Evolutionary conservation across 1,140 invertebrate genomes (phyloP), one percentile per base, ranked within the genome.

Genomic region (Bombus polaris): DNA sequence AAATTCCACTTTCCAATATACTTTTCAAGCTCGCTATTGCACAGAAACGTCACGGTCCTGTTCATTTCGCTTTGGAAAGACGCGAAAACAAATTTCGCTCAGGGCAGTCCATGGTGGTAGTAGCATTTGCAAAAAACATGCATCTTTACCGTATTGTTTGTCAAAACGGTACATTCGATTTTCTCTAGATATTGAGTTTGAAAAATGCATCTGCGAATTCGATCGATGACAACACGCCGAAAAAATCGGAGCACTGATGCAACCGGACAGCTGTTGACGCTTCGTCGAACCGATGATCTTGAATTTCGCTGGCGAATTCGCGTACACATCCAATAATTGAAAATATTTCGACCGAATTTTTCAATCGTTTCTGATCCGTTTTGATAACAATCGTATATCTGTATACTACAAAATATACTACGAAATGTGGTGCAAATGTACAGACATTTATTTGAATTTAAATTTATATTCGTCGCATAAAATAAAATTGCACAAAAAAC

Each of bases 11-110:
- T 76, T 79, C 37, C 80, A 81, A 90, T 88, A 83, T 76, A 79
- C 87, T 90, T 70, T 62, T 77, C 86, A 44, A 68, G 65, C 66
- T 57, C 39, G 47, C 77, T 57, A 47, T n/a, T 42, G 82, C 39
- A 35, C 0, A 47, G 82, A 47, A 44, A 71, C 65, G 82, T 83
- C 74, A 83, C 70, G 75, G 32, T 8, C 18, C 65, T 70, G 74
- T 79, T 84, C 75, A 71, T 84, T 84, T 79, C 66, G n/a, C 66
- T 84, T 83, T 72, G 28, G 75, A 25, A 71, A 79, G 47, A 84
- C 25, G 22, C 13, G 65, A 28, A 59, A 84, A 79, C 75, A 84
- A 84, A 79, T 71, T 59, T 79, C 47, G 57, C 62, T 18, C 59
- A 15, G 57, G 59, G 59, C 13, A 25, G n/a, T 12, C 44, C 1